These are phyloP conservation scores for Nomada goodeniana DNA, from an alignment of 2,888 invertebrate species.

Conservation along the genomic window DNA sequence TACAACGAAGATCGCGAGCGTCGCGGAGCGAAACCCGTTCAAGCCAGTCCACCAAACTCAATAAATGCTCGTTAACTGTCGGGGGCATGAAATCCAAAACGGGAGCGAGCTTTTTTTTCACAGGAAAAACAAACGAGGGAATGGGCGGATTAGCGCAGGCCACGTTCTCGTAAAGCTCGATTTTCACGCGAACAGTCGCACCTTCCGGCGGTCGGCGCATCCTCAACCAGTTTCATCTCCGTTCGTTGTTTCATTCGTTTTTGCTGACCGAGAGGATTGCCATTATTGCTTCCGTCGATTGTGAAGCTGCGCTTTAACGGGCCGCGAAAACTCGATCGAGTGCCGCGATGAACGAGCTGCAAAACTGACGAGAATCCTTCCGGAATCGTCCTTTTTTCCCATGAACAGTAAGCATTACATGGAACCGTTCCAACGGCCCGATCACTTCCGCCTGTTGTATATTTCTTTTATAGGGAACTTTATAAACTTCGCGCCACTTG, in stretches of 20 bases:
- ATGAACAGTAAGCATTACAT: not conserved
- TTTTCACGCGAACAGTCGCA: constrained; percentile 23
- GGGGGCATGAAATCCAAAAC: not conserved
- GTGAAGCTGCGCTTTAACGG: constrained; percentile 39
- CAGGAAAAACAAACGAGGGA: constrained; percentile 11
- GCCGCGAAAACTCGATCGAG: constrained; percentile 33
- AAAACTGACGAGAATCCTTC: constrained; percentile 1
- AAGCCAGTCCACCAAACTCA: not conserved
- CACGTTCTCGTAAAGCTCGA: constrained; percentile 33
- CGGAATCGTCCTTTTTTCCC: constrained; percentile 15
- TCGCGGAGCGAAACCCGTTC: not conserved
- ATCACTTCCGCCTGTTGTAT: constrained; percentile 13
- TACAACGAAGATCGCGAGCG: not conserved
- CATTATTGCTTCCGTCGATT: constrained; percentile 19
- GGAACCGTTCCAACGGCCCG: constrained; percentile 18
- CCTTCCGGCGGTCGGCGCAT: constrained; percentile 20
- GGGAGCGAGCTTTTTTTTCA: constrained; percentile 19
- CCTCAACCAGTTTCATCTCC: not conserved
- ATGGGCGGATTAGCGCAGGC: constrained; percentile 31
- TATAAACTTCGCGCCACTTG: not conserved
- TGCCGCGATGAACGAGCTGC: not conserved
- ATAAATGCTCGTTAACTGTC: constrained; percentile 4
- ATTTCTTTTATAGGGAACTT: too few relatives aligned
- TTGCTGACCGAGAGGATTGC: constrained; percentile 6
- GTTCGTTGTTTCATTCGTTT: constrained; percentile 10